phyloP scores from a whole-genome alignment of 2,113 vertebrate species.

The Motacilla tschutschensis region DNA sequence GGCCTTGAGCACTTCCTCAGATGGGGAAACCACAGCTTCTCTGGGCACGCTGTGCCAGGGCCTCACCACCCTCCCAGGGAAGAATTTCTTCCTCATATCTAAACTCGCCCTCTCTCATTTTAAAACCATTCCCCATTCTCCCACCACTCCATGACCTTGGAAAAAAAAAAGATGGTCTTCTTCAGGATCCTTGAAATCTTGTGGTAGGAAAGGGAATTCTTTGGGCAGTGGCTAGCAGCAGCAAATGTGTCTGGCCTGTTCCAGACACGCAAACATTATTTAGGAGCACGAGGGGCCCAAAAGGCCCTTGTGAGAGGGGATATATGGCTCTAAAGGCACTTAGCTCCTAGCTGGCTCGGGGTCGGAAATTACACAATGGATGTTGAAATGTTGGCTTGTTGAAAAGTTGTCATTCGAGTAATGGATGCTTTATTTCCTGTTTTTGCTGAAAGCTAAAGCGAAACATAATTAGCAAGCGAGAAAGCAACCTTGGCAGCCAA shows the following conservation, averaged over 20 bases:
- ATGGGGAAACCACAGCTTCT: not conserved
- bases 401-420: conserved; percentile 80
- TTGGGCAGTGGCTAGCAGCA: not conserved
- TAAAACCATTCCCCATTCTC: not conserved
- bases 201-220: not conserved
- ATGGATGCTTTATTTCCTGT: conserved; percentile 84
- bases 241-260: not conserved
- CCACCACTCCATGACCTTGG: no score
- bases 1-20: not conserved
- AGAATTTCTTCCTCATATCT: not conserved
- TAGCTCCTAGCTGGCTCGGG: conserved; percentile 65
- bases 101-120: not conserved
- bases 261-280: not conserved
- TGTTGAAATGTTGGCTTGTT: conserved; percentile 80
- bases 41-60: not conserved
- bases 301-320: not conserved
- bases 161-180: not conserved
- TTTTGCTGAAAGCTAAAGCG: conserved; percentile 76
- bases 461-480: conserved; percentile 77
- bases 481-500: conserved; percentile 75
- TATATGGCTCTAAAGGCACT: conserved; percentile 52
- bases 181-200: not conserved
- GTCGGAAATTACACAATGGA: conserved; percentile 81
- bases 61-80: not conserved
- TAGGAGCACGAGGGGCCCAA: not conserved